phyloP scores from a whole-genome alignment of 1,140 invertebrate genomes.

The Cryptotermes secundus region DNA sequence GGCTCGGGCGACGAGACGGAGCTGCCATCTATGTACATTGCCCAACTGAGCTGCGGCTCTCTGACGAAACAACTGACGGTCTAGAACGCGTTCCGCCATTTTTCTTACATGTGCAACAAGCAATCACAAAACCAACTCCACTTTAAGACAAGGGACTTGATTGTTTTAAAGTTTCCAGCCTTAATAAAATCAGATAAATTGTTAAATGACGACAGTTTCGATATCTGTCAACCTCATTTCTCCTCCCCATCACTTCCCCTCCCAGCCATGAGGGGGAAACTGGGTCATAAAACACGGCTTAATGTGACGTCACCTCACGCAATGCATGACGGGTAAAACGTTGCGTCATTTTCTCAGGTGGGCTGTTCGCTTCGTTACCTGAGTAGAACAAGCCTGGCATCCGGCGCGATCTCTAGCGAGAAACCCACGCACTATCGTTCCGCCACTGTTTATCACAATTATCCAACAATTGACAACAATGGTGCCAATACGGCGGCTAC shows the following conservation, averaged over 20 bases:
- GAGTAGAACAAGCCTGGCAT: constrained; percentile 21
- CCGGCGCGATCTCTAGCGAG: constrained; percentile 24
- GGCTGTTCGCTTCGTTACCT: constrained; percentile 26
- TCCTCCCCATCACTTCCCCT: neutral
- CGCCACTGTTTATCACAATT: neutral
- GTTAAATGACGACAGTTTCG: neutral
- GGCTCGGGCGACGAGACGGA: neutral
- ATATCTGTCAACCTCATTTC: neutral
- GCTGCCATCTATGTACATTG: constrained; percentile 4
- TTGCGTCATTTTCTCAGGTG: constrained; percentile 31
- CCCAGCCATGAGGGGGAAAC: neutral
- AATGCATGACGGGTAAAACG: constrained; percentile 26
- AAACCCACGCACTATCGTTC: constrained; percentile 9
- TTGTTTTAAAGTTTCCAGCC: neutral
- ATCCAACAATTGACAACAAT: no score
- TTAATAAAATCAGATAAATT: neutral
- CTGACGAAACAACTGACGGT: neutral
- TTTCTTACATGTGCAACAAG: neutral
- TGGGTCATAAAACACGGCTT: constrained; percentile 27
- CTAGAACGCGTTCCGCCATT: neutral
- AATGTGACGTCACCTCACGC: constrained; percentile 26
- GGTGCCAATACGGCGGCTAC: no score
- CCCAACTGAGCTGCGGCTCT: neutral
- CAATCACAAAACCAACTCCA: neutral
- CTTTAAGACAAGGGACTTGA: neutral